Percentiles rank a stretch among this genome's conserved stretches.
Evolutionary conservation across 1,140 invertebrate species (phyloP).

Genomic region (Sitodiplosis mosellana): DNA sequence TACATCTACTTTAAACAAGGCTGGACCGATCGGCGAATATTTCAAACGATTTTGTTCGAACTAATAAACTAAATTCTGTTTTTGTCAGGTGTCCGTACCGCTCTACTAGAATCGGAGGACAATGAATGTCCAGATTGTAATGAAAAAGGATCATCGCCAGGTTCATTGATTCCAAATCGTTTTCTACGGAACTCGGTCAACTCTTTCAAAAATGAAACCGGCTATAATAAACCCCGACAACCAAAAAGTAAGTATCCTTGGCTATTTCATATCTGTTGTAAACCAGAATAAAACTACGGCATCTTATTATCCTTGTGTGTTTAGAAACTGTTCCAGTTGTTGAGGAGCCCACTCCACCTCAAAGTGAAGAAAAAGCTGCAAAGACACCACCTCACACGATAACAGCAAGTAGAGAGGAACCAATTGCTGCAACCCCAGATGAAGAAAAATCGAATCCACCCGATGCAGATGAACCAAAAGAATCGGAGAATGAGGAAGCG

Average conservation of each 20-base stretch:
- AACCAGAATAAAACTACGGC: neutral
- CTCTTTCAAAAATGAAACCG: conserved; percentile 78
- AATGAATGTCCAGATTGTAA: conserved; percentile 88
- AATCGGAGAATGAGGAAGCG: neutral
- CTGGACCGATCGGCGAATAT: too few species aligned
- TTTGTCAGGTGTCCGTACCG: conserved; percentile 59
- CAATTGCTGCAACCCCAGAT: conserved; percentile 1
- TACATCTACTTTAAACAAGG: too few species aligned
- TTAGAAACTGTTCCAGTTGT: neutral
- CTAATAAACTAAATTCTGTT: too few species aligned
- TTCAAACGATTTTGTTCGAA: too few species aligned
- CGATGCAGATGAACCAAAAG: neutral
- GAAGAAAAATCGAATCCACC: neutral
- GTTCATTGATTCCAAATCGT: conserved; percentile 81
- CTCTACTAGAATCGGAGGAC: conserved; percentile 78
- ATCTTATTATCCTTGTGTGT: neutral
- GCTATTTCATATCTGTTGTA: too few species aligned
- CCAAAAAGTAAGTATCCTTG: neutral
- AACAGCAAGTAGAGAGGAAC: neutral
- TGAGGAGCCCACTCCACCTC: neutral
- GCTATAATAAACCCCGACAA: conserved; percentile 34
- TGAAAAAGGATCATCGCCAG: conserved; percentile 80
- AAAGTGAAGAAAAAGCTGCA: neutral
- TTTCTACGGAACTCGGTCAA: conserved; percentile 74
- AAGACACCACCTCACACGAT: neutral